These are phyloP conservation scores for Fratercula arctica DNA, from an alignment of 2,797 vertebrate species.

Conservation along the genomic window DNA sequence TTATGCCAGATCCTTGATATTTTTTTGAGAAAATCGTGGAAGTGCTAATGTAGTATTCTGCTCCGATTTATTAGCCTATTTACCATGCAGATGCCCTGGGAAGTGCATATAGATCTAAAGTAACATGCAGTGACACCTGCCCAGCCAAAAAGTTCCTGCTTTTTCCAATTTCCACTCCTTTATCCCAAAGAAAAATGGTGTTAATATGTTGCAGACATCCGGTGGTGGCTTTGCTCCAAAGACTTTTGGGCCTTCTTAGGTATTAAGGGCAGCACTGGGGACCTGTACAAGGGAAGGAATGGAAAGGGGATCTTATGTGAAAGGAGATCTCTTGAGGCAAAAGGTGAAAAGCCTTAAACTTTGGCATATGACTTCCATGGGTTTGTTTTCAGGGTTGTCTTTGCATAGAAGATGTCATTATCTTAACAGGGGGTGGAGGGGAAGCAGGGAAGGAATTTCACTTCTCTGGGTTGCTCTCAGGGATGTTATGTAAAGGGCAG, in stretches of 20 bases:
- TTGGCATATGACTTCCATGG: neutral
- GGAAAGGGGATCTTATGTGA: neutral
- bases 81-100: neutral
- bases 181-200: neutral
- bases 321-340: neutral
- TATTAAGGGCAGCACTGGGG: neutral
- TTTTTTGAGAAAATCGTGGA: neutral
- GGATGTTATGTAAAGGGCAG: neutral
- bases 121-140: neutral
- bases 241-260: neutral
- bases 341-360: neutral
- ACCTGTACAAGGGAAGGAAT: neutral
- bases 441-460: neutral
- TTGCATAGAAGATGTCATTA: neutral
- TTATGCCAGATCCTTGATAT: neutral
- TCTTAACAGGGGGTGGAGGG: neutral
- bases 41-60: neutral
- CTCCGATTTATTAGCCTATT: neutral
- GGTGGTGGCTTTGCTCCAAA: neutral
- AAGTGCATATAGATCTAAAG: neutral
- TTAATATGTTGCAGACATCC: neutral
- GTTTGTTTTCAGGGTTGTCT: constrained; percentile 5
- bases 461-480: neutral
- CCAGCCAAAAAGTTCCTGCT: neutral
- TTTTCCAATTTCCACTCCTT: neutral